phyloP scores from a whole-genome alignment of 2,888 invertebrate species.

The Cryptus armator region DNA sequence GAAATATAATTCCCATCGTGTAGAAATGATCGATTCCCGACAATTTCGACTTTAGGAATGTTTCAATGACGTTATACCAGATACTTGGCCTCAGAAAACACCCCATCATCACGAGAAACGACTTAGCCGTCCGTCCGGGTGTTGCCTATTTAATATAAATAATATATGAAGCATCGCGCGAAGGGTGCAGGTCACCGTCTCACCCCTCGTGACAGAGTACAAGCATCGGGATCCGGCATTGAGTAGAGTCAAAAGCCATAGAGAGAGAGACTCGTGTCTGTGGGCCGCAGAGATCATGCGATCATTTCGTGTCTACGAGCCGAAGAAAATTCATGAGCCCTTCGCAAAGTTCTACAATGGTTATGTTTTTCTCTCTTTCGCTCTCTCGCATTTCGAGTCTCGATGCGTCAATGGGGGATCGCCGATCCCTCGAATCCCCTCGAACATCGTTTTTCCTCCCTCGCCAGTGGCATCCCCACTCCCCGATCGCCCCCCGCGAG shows the following conservation, averaged over 20 bases:
- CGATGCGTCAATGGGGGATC: constrained; percentile 58
- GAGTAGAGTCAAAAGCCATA: constrained; percentile 54
- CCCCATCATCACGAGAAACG: constrained; percentile 42
- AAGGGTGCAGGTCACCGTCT: constrained; percentile 58
- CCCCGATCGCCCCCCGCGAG: constrained; percentile 1
- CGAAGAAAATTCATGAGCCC: constrained; percentile 71
- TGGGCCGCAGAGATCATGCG: constrained; percentile 58
- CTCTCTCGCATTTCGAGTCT: neutral
- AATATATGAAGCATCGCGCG: constrained; percentile 75
- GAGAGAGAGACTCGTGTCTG: constrained; percentile 23
- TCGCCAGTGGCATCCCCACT: neutral
- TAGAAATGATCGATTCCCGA: neutral
- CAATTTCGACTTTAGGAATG: constrained; percentile 1
- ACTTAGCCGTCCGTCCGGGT: constrained; percentile 41
- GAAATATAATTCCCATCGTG: too few relatives aligned
- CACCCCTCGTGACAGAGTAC: constrained; percentile 51
- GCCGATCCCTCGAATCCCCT: constrained; percentile 22
- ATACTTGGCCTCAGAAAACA: constrained; percentile 28
- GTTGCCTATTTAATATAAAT: constrained; percentile 80
- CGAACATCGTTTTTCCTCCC: constrained; percentile 18
- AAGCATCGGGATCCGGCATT: constrained; percentile 49
- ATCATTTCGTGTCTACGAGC: constrained; percentile 67
- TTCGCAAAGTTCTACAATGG: constrained; percentile 25
- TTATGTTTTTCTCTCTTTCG: constrained; percentile 19
- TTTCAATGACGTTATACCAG: constrained; percentile 8